Conservation (phyloP, 2,888 invertebrate species). For the Scaeva pyrastri region DNA sequence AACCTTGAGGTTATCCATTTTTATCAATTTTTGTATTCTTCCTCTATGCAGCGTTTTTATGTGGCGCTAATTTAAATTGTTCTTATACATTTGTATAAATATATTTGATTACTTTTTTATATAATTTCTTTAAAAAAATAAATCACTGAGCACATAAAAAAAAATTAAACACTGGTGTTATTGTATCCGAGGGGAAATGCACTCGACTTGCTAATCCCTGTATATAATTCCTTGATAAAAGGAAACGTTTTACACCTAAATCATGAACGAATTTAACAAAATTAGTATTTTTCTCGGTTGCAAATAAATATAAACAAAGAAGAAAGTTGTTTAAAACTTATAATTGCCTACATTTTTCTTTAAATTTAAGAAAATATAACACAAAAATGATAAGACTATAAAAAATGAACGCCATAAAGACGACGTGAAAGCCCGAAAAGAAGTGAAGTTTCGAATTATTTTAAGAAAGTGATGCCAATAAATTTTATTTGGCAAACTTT, state of each 20-base stretch:
- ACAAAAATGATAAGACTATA: constrained; percentile 74
- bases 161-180: constrained; percentile 38
- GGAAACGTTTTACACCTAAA: constrained; percentile 61
- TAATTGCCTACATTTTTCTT: constrained; percentile 64
- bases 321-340: constrained; percentile 61
- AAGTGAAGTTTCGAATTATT: constrained; percentile 72
- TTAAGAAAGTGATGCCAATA: constrained; percentile 47
- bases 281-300: constrained; percentile 44
- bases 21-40: constrained; percentile 5
- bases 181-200: constrained; percentile 27
- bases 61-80: constrained; percentile 12
- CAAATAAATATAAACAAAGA: constrained; percentile 62
- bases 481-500: not conserved
- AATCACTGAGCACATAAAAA: constrained; percentile 41
- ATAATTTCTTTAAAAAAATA: constrained; percentile 2
- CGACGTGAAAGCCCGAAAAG: constrained; percentile 76
- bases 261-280: constrained; percentile 46
- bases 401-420: constrained; percentile 78
- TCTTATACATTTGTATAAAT: constrained; percentile 43
- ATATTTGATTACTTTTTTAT: constrained; percentile 26
- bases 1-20: constrained; percentile 82
- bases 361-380: constrained; percentile 64
- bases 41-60: constrained; percentile 26
- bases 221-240: constrained; percentile 31
- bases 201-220: constrained; percentile 23